phyloP scores from a whole-genome alignment of 2,113 vertebrate genomes.

The Falcunculus frontatus region DNA sequence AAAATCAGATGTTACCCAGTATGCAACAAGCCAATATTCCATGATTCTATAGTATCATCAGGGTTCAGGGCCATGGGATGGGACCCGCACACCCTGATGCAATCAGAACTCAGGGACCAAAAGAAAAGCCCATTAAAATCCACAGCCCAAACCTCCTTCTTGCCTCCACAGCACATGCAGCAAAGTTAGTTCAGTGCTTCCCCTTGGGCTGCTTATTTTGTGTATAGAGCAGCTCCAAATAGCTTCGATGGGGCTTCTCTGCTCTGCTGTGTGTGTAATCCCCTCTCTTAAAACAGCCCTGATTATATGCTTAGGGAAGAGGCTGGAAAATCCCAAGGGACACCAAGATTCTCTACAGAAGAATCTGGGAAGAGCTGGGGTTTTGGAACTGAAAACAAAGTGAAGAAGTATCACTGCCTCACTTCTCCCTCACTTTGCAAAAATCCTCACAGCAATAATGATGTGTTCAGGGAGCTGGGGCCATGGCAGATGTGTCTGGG shows the following conservation, averaged over 20 bases:
- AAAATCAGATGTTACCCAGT: not conserved
- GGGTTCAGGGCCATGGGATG: accelerated
- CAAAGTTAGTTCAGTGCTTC: not conserved
- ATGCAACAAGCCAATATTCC: not conserved
- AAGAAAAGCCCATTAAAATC: not conserved
- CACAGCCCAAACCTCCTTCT: not conserved
- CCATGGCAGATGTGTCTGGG: accelerated
- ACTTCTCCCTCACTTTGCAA: not conserved
- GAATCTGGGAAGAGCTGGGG: not conserved
- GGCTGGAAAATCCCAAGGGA: not conserved
- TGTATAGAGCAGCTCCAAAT: not conserved
- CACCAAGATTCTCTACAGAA: not conserved
- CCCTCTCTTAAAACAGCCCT: not conserved
- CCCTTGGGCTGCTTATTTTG: not conserved
- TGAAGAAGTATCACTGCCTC: not conserved
- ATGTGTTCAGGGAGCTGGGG: not conserved
- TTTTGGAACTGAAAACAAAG: not conserved
- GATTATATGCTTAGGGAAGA: not conserved
- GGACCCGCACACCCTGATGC: not conserved
- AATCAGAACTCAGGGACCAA: not conserved
- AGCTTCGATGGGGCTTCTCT: not conserved
- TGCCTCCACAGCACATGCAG: not conserved
- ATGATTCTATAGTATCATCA: not conserved
- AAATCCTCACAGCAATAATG: not conserved
- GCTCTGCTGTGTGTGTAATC: not conserved